These are phyloP conservation scores for Lasius fuliginosus DNA, from an alignment of 2,888 invertebrate genomes.

Conservation along the genomic window DNA sequence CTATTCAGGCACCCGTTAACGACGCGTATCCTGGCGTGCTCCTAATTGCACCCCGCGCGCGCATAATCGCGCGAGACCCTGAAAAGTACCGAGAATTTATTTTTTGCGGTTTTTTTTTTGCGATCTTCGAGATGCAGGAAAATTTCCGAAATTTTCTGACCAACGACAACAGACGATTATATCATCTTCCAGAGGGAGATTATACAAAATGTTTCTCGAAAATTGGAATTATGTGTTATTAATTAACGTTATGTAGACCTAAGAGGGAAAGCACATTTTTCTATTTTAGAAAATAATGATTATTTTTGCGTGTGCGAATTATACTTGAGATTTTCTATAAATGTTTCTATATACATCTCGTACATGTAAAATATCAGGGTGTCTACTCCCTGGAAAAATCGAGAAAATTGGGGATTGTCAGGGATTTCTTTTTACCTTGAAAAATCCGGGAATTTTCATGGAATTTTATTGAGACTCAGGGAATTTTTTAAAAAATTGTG, in stretches of 20 bases:
- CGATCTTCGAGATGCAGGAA: neutral
- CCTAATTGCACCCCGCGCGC: constrained; percentile 66
- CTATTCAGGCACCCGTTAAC: constrained; percentile 73
- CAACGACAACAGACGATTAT: neutral
- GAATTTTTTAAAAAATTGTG: no score
- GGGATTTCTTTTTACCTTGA: no score
- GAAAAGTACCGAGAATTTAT: neutral
- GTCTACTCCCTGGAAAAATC: no score
- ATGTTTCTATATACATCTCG: no score
- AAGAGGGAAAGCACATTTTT: neutral
- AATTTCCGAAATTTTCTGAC: neutral
- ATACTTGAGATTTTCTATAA: neutral
- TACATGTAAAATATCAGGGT: no score
- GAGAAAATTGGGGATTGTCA: no score
- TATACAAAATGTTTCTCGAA: neutral
- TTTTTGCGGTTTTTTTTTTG: neutral
- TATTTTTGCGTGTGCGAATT: neutral
- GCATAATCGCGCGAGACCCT: constrained; percentile 47
- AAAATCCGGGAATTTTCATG: no score
- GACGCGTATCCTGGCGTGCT: constrained; percentile 69
- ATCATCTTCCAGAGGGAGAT: neutral
- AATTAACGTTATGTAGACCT: neutral
- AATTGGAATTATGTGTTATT: neutral
- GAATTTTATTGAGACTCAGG: no score
- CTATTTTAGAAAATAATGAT: neutral